Base-by-base conservation (phyloP, 2,797 vertebrate genomes). In the Cyprinodon diabolis region DNA sequence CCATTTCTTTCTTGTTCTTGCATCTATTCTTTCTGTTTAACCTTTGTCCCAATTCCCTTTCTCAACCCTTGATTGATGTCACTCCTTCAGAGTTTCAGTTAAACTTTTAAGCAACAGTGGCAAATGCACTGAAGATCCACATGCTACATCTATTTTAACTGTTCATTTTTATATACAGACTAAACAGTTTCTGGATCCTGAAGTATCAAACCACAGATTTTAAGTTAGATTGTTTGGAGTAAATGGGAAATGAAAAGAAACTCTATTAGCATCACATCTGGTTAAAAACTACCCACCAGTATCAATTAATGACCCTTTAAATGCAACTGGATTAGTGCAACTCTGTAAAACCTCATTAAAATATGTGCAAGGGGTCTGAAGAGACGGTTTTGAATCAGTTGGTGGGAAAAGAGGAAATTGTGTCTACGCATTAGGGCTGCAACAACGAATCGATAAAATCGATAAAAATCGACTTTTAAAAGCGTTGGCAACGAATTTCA, bases 141-240 rank as follows among this genome's bases (percentile, higher is more conserved):
- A 77, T 71, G 66, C 62, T 75, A 70, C 30, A 60, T 81, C n/a
- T 58, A 25, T 51, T 77, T 67, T 74, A 5, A 43, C 75, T 81
- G 80, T 45, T 56, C 84, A 8, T 43, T 43, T 43, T 43, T 43
- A 5, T 7, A 8, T 74, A 79, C 82, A 88, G 74, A 85, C 76
- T 84, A 79, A 69, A 79, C 81, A 80, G 71, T 82, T 70, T 80
- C 69, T 80, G 76, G 82, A 80, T 71, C 86, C 47, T 66, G 66
- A 85, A 86, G 83, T 79, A 79, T 83, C 86, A 89, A 88, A 86
- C 82, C 82, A 84, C 80, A 91, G 91, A 91, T 89, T 89, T 90
- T 86, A 89, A 80, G 86, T 84, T 79, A 83, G 60, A 63, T 63
- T n/a, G 19, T 43, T 5, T 63, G 37, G 60, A 12, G 21, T n/a